Evolutionary conservation across 2,113 vertebrate genomes (phyloP), one percentile per base, ranked within the genome.

Genomic region (Gobio gobio): DNA sequence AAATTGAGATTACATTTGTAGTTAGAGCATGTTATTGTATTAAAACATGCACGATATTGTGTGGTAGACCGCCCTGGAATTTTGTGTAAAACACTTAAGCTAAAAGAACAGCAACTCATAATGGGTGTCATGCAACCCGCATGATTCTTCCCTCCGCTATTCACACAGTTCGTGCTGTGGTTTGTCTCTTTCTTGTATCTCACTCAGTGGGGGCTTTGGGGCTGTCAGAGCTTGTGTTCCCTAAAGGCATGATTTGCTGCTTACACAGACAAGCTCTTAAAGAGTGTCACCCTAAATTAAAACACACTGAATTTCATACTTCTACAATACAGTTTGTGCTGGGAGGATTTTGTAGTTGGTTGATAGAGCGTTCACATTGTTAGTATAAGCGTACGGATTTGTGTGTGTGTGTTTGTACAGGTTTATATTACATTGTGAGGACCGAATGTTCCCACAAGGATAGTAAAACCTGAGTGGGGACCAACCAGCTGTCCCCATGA

Each of bases 221-320:
- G 45, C 64, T 33, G 82, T 58, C 77, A 84, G 58, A 87, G 61
- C 26, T 6, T 43, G 47, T 54, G 33, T 76, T 63, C 58, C 58
- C 24, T 51, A 45, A 81, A 78, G 58, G 68, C 61, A 75, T 66
- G 68, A 84, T 81, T 22, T 40, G 58, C 51, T 36, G 33, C 77
- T 75, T 47, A 85, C 76, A 78, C 18, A 79, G 49, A 58, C 76
- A 84, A 84, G 58, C 58, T 63, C 86, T 79, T 72, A 87, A 79
- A 58, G 58, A 59, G 68, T 75, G 77, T 87, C 49, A 70, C 58
- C 86, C 58, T 24, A 54, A 80, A 84, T 87, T 66, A 75, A 84
- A 75, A 43, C 78, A 2, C 36, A 70, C 13, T 77, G 61, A 51
- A 75, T 76, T 81, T n/a, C 36, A 24, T 16, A 26, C 54, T 78